A percentile compares a stretch with the other conserved stretches of the same genome.
Evolutionary conservation across 2,888 invertebrate genomes (phyloP).

Genomic region (Sphaerophoria rueppellii): DNA sequence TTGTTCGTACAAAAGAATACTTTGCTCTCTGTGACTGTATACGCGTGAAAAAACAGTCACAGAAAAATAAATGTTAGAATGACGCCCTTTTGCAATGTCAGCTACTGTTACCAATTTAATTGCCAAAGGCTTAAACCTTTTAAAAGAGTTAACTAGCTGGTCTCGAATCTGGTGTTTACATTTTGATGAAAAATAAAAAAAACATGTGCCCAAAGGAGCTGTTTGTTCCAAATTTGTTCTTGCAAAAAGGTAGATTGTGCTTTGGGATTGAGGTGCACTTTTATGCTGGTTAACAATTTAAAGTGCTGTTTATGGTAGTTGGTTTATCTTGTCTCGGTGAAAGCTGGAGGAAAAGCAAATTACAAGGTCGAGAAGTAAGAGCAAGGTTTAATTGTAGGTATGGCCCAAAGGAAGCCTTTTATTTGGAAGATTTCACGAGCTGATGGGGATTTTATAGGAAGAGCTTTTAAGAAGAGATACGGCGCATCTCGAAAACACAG

Average conservation of each 20-base stretch:
- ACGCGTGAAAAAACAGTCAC: conserved; percentile 40
- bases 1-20: conserved; percentile 1
- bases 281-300: conserved; percentile 26
- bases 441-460: no score
- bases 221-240: conserved; percentile 20
- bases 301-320: neutral
- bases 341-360: no score
- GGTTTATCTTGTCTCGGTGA: no score
- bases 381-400: no score
- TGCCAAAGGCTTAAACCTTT: conserved; percentile 35
- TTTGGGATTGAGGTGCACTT: neutral
- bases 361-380: no score
- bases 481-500: no score
- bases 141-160: neutral
- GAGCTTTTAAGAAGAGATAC: no score
- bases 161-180: neutral
- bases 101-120: conserved; percentile 59
- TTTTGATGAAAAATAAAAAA: conserved; percentile 2
- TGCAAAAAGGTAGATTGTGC: no score
- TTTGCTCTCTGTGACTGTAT: neutral
- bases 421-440: no score
- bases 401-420: no score
- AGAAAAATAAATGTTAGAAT: conserved; percentile 37
- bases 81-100: conserved; percentile 44
- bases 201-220: conserved; percentile 48